Conservation (phyloP, 2,113 vertebrate species). For the Heloderma charlesbogerti region DNA sequence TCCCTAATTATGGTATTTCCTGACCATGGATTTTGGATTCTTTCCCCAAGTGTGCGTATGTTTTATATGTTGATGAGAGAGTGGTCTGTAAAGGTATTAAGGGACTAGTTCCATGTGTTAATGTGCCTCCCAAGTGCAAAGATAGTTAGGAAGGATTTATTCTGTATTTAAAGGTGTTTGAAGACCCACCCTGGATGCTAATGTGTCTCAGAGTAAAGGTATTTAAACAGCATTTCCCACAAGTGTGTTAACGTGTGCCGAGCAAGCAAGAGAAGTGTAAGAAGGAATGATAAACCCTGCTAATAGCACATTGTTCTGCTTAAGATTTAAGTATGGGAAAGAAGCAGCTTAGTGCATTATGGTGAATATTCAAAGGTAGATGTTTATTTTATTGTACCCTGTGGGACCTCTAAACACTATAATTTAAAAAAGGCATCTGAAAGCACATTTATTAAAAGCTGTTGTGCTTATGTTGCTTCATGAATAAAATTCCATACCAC, state of each 20-base stretch:
- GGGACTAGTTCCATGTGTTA: constrained; percentile 38
- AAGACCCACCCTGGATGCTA: constrained; percentile 49
- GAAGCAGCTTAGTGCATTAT: constrained; percentile 69
- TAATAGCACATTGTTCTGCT: constrained; percentile 43
- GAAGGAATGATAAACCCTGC: constrained; percentile 43
- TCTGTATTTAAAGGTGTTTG: constrained; percentile 68
- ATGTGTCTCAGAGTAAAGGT: constrained; percentile 57
- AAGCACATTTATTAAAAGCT: constrained; percentile 71
- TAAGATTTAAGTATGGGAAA: constrained; percentile 69
- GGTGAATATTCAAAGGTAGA: constrained; percentile 73
- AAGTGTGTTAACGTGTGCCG: constrained; percentile 60
- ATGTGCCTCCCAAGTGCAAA: constrained; percentile 22
- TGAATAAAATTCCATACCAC: constrained; percentile 49
- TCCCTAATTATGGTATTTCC: not conserved
- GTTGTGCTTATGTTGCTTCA: constrained; percentile 69
- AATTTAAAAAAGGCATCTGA: constrained; percentile 74
- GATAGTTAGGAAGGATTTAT: constrained; percentile 66
- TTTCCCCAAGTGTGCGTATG: not conserved
- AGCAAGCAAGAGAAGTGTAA: constrained; percentile 50
- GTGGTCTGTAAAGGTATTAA: constrained; percentile 30
- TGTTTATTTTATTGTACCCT: constrained; percentile 77
- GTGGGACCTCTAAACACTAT: constrained; percentile 70
- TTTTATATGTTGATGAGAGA: constrained; percentile 31
- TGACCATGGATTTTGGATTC: not conserved
- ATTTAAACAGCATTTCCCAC: constrained; percentile 58